Evolutionary conservation across 64 coral and sea anemone species (phyloP), one percentile per base, ranked within the genome.

Genomic region (Cladopsammia gracilis): DNA sequence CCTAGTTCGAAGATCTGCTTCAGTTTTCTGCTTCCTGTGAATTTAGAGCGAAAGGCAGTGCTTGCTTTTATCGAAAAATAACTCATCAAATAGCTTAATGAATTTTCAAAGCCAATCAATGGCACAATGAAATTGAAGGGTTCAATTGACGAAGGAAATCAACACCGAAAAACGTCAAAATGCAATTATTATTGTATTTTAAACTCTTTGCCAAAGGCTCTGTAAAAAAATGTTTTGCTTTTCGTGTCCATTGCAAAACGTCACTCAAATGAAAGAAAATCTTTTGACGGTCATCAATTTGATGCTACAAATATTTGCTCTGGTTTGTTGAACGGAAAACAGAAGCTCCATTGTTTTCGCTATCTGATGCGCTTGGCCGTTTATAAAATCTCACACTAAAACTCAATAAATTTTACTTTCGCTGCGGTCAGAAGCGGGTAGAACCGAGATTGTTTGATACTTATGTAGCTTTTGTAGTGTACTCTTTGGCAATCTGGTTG

Each of bases 221-320:
- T 20, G 10, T 2, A 53, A 7, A 22, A 22, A n/a, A 66, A 67
- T 10, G 61, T 68, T 84, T 84, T 25, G 19, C 80, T 64, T 84
- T 47, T 23, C 62, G 44, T 13, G 64, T 80, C 24, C 43, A 66
- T 51, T 67, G 44, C 61, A 24, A 84, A 84, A 66, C 18, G 80
- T 84, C 80, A 84, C 62, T 67, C 80, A 84, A 84, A 64, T 82
- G 25, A 64, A 64, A 82, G 78, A 23, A 47, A 82, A 82, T 64
- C 78, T 46, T 75, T 82, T 82, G 75, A 82, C 78, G 58, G 25
- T 48, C 26, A 64, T 84, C 80, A 67, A 84, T 84, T 68, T 84
- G 80, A 50, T 84, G 46, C 43, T 19, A 24, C 80, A 84, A 84
- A 84, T 84, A 84, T 84, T 84, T 84, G 62, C 62, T 49, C 44